Base-by-base conservation (phyloP, 2,113 vertebrate species). In the Tursiops truncatus region DNA sequence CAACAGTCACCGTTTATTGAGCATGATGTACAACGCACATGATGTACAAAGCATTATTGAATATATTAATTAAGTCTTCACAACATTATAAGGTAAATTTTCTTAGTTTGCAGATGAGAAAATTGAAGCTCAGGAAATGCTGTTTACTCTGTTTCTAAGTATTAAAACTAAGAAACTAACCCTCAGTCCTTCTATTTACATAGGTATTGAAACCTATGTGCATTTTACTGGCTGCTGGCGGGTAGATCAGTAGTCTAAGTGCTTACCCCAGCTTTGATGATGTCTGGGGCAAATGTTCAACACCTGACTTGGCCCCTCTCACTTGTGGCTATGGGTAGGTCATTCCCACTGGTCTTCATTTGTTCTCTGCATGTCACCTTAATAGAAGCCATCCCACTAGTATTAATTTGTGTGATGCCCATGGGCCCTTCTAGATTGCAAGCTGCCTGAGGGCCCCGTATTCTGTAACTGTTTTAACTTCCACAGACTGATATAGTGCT, bases 401-500 rank as follows among this genome's bases (percentile, higher is more conserved):
- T 56, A 17, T 67, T 36, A 74, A 86, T 31, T 41, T 95, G 13
- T 18, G 2, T 58, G 11, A 58, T 21, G 11, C 1, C 13, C 6
- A 9, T 20, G 5, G 82, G n/a, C 6, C 33, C 12, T 21, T 92
- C 20, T 47, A 20, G 15, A 50, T 28, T 47, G 31, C 31, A 50
- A 13, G 33, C 60, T 62, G 41, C 50, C 33, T 2, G 25, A 65
- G 14, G 8, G 1, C 3, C 28, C 13, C 25, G 2, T 7, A 36
- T 20, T 31, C 31, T 17, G 5, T 74, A 60, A 68, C 31, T 50
- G 1, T 7, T 5, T 1, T 23, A 9, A 36, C 33, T 62, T 53
- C 38, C 38, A n/a, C 10, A 20, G 11, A 79, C 10, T 4, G 20
- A 23, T 10, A 14, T 0, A n/a, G 14, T 0, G 0, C 17, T 56